Evolutionary conservation across 2,113 vertebrate species (phyloP).

Genomic region (Aramus guarauna): DNA sequence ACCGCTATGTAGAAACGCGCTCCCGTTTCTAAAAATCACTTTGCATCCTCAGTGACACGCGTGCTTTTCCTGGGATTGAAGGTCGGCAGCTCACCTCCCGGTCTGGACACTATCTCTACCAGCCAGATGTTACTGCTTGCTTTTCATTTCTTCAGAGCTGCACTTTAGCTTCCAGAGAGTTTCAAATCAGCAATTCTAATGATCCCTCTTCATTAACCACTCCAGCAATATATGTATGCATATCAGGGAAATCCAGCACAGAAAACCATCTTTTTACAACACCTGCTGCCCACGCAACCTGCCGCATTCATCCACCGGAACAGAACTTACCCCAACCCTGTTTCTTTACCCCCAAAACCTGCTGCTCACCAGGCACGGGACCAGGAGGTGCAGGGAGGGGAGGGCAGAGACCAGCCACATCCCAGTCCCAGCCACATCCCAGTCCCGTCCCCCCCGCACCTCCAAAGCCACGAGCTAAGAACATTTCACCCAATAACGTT

Average conservation of each 20-base stretch:
- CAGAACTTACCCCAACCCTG: neutral
- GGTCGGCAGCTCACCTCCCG: neutral
- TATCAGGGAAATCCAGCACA: neutral
- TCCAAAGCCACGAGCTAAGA: neutral
- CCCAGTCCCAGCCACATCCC: too few relatives aligned
- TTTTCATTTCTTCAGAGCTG: slow-evolving; percentile 5
- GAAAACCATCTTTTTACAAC: neutral
- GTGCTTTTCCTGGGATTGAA: accelerated
- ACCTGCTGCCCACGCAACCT: neutral
- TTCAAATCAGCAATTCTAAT: slow-evolving; percentile 45
- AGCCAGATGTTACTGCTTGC: neutral
- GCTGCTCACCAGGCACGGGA: accelerated
- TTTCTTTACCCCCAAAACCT: neutral
- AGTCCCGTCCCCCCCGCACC: neutral
- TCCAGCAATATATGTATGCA: neutral
- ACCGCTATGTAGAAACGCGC: neutral
- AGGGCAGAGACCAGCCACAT: neutral
- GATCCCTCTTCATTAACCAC: slow-evolving; percentile 13
- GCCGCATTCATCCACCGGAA: accelerated
- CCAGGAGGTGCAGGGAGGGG: neutral
- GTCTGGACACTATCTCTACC: neutral
- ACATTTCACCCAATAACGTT: accelerated
- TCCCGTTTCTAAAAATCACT: neutral
- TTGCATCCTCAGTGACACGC: accelerated
- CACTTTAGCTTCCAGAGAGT: slow-evolving; percentile 3